Percentiles rank a stretch among this genome's conserved stretches.
These are phyloP conservation scores for Drosophila mercatorum DNA, from an alignment of 2,888 invertebrate genomes.

Conservation along the genomic window DNA sequence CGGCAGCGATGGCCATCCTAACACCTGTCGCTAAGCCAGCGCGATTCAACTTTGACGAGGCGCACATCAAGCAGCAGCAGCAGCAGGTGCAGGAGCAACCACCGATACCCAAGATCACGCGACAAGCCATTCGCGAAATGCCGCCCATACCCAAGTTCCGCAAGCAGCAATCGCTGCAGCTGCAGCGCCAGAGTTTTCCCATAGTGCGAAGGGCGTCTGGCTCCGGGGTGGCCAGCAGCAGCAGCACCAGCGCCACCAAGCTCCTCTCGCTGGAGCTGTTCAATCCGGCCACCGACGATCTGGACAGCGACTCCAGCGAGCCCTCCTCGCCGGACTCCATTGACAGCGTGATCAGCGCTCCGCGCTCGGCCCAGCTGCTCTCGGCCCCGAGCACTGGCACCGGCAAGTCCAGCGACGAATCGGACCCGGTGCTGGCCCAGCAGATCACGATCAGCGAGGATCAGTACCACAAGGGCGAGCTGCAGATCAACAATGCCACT, in stretches of 20 bases:
- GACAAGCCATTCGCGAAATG: constrained; percentile 87
- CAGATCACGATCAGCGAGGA: constrained; percentile 55
- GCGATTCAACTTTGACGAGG: constrained; percentile 57
- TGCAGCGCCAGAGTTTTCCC: constrained; percentile 86
- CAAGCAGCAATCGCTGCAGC: constrained; percentile 83
- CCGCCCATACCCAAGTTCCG: constrained; percentile 87
- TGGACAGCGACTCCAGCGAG: constrained; percentile 95
- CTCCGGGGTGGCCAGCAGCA: constrained; percentile 81
- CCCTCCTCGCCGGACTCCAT: constrained; percentile 93
- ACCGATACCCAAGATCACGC: constrained; percentile 85
- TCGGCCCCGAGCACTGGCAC: constrained; percentile 39
- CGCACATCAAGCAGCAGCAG: constrained; percentile 56
- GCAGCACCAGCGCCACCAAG: constrained; percentile 86
- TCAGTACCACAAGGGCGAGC: constrained; percentile 65
- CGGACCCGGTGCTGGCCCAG: constrained; percentile 46
- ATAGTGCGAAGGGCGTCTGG: constrained; percentile 89
- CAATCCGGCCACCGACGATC: constrained; percentile 95
- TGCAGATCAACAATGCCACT: constrained; percentile 64
- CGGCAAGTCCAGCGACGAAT: constrained; percentile 61
- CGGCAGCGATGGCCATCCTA: constrained; percentile 83
- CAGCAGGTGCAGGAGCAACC: constrained; percentile 7
- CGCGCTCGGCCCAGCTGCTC: constrained; percentile 68
- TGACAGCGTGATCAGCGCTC: constrained; percentile 93
- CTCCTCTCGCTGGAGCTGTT: constrained; percentile 92
- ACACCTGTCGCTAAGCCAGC: constrained; percentile 74